A percentile compares a stretch with the other conserved stretches of the same genome.
Conservation (phyloP, 2,797 vertebrate species). For the Sylvia borin region DNA sequence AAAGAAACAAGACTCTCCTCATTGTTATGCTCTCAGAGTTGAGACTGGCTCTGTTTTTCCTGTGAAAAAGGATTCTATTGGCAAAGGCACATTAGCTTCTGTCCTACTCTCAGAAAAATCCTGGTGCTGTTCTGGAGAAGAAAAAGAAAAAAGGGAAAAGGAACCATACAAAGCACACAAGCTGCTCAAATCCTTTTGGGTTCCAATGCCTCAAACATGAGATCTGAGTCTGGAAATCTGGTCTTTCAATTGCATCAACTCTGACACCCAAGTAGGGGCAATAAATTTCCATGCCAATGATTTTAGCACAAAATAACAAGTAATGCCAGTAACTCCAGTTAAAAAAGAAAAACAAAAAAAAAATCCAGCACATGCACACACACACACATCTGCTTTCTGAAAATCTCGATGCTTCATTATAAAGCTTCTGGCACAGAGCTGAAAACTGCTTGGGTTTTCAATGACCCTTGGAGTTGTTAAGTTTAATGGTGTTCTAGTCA, state of each 20-base stretch:
- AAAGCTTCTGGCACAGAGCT: slow-evolving; percentile 16
- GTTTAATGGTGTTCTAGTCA: slow-evolving; percentile 26
- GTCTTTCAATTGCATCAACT: not conserved
- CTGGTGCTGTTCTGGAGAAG: not conserved
- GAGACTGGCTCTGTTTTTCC: not conserved
- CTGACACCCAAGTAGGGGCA: not conserved
- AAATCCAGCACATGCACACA: not conserved
- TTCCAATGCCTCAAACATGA: not conserved
- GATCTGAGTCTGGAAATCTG: not conserved
- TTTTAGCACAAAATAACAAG: slow-evolving; percentile 11
- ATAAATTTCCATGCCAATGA: slow-evolving; percentile 3
- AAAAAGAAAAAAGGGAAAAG: not conserved
- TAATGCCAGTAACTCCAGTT: not conserved
- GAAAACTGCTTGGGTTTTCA: slow-evolving; percentile 30
- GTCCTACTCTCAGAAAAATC: not conserved
- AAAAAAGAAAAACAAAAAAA: not conserved
- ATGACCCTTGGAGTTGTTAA: slow-evolving; percentile 26
- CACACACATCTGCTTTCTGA: not conserved
- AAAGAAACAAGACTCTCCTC: not conserved
- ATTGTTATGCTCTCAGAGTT: not conserved
- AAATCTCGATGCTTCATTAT: not conserved
- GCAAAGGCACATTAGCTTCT: not conserved
- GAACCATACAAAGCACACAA: not conserved
- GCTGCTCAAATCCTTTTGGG: not conserved
- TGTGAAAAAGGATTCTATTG: not conserved